phyloP scores from a whole-genome alignment of 2,113 vertebrate species.

The Leucopternis melanops region DNA sequence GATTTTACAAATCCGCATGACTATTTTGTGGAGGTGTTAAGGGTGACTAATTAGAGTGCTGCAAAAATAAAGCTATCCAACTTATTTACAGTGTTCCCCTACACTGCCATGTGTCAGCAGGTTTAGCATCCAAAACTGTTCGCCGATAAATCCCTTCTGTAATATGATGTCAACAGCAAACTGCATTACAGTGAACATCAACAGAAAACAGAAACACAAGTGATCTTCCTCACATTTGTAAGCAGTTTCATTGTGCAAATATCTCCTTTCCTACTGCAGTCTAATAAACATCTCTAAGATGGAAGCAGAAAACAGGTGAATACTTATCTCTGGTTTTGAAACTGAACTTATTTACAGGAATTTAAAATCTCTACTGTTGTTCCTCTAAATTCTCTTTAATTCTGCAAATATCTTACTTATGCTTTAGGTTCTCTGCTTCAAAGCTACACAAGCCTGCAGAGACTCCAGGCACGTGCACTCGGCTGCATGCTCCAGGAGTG shows the following conservation, averaged over 20 bases:
- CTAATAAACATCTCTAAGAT: neutral
- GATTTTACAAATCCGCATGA: neutral
- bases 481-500: neutral
- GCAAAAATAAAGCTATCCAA: neutral
- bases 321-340: neutral
- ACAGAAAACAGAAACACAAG: neutral
- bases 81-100: neutral
- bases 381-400: conserved; percentile 6
- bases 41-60: neutral
- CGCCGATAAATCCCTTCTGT: neutral
- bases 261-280: neutral
- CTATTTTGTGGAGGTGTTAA: neutral
- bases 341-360: neutral
- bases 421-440: neutral
- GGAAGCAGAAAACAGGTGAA: neutral
- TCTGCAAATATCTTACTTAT: neutral
- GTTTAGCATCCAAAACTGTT: neutral
- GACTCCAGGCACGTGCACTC: neutral
- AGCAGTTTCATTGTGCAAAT: neutral
- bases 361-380: neutral
- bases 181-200: neutral
- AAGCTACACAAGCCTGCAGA: neutral
- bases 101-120: neutral
- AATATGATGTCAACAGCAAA: neutral
- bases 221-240: neutral